A percentile compares a stretch with the other conserved stretches of the same genome.
phyloP scores from a whole-genome alignment of 2,888 invertebrate genomes.

The Pyrrhosoma nymphula region DNA sequence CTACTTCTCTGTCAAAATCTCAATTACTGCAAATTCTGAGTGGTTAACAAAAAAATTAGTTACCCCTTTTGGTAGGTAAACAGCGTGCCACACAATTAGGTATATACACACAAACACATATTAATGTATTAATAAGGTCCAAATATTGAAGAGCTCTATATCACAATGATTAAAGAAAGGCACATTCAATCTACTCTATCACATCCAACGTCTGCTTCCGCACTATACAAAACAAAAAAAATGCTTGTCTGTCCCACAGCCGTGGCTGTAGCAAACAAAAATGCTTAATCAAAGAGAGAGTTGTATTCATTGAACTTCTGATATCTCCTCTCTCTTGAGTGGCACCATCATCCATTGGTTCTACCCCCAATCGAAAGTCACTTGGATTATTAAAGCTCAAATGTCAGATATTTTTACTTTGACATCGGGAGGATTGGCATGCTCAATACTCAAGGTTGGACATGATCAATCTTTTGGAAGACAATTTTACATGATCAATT shows the following conservation, averaged over 20 bases:
- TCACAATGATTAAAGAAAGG: constrained; percentile 66
- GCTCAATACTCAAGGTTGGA: constrained; percentile 57
- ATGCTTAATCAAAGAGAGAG: constrained; percentile 50
- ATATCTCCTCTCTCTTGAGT: constrained; percentile 55
- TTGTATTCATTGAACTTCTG: constrained; percentile 6
- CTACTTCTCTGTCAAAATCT: constrained; percentile 48
- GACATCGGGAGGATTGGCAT: constrained; percentile 42
- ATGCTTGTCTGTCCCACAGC: constrained; percentile 55
- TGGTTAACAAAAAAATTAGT: constrained; percentile 65
- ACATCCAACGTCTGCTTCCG: constrained; percentile 64
- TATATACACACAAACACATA: constrained; percentile 61
- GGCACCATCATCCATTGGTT: constrained; percentile 57
- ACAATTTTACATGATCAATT: constrained; percentile 41
- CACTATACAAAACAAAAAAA: constrained; percentile 62
- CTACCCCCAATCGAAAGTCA: constrained; percentile 38
- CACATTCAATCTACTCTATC: constrained; percentile 67
- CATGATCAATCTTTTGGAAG: constrained; percentile 49
- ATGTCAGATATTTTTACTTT: constrained; percentile 33
- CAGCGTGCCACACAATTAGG: constrained; percentile 61
- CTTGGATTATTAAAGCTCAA: constrained; percentile 37
- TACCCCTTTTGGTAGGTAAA: constrained; percentile 61
- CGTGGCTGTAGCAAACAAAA: constrained; percentile 57
- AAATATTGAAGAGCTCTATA: constrained; percentile 67
- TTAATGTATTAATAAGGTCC: constrained; percentile 62
- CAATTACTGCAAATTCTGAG: constrained; percentile 52